Evolutionary conservation across 2,888 invertebrate species (phyloP).

Genomic region (Drosophila tanythrix): DNA sequence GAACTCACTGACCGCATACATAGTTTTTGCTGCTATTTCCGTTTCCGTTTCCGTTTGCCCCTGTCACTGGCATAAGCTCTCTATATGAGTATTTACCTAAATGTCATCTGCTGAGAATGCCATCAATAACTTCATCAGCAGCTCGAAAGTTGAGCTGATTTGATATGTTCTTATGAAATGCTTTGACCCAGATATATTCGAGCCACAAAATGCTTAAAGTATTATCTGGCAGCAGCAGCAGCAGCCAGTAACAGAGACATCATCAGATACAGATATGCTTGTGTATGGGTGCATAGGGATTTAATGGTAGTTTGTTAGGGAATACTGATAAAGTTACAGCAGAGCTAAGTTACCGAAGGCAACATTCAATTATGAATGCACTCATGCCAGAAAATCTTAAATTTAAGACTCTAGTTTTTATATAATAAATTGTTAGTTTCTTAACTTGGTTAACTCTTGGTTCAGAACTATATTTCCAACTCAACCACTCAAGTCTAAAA

Average conservation of each 20-base stretch:
- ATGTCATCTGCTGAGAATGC: conserved; percentile 21
- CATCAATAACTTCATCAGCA: conserved; percentile 68
- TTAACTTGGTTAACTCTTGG: neutral
- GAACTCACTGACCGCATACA: conserved; percentile 28
- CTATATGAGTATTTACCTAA: conserved; percentile 5
- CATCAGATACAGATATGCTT: neutral
- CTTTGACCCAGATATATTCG: conserved; percentile 57
- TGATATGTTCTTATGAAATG: conserved; percentile 51
- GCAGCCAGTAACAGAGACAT: neutral
- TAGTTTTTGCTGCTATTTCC: conserved; percentile 37
- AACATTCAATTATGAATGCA: neutral
- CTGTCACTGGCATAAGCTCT: neutral
- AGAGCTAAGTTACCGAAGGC: neutral
- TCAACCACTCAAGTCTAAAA: neutral
- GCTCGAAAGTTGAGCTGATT: conserved; percentile 31
- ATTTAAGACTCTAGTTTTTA: neutral
- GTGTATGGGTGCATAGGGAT: neutral
- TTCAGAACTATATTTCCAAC: neutral
- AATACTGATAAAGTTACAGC: conserved; percentile 7
- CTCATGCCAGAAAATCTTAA: neutral
- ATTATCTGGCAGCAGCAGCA: conserved; percentile 44
- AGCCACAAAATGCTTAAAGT: conserved; percentile 28
- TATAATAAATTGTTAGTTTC: neutral
- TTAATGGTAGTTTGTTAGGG: neutral
- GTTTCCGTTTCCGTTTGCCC: conserved; percentile 13